Percentiles rank a stretch among this genome's conserved stretches.
Conservation (phyloP, 2,113 vertebrate species). For the Lophura nycthemera region DNA sequence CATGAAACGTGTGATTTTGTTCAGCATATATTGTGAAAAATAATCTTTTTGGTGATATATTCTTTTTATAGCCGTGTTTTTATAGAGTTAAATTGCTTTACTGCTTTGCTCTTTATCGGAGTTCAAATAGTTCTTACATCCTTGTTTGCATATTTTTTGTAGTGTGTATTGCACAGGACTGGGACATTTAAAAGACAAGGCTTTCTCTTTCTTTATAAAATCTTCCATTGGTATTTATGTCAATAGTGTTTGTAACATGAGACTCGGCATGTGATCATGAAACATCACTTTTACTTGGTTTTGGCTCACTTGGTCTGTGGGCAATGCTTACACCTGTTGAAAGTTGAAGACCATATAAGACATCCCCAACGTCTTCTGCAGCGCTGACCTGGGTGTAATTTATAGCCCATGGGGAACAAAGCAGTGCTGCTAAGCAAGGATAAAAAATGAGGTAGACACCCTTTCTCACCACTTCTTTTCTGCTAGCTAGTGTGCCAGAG, state of each 20-base stretch:
- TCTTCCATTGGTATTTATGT: neutral
- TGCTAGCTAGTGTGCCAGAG: neutral
- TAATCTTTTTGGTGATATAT: neutral
- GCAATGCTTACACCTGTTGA: accelerated
- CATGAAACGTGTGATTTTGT: conserved; percentile 38
- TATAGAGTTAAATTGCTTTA: conserved; percentile 47
- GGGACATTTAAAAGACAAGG: neutral
- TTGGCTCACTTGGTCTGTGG: neutral
- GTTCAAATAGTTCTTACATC: conserved; percentile 10
- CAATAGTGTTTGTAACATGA: neutral
- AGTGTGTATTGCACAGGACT: neutral
- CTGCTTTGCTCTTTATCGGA: conserved; percentile 39
- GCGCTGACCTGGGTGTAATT: neutral
- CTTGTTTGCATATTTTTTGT: conserved; percentile 28
- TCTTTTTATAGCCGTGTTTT: conserved; percentile 31
- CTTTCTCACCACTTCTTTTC: neutral
- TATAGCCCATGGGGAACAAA: neutral
- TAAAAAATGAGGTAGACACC: neutral
- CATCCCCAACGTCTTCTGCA: neutral
- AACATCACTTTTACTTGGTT: neutral
- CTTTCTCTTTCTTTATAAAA: neutral
- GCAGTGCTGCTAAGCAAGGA: neutral
- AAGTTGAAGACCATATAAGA: neutral
- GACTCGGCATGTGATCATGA: neutral
- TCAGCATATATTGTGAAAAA: conserved; percentile 3